phyloP scores from a whole-genome alignment of 2,113 vertebrate genomes.

The Cheirogaleus medius region DNA sequence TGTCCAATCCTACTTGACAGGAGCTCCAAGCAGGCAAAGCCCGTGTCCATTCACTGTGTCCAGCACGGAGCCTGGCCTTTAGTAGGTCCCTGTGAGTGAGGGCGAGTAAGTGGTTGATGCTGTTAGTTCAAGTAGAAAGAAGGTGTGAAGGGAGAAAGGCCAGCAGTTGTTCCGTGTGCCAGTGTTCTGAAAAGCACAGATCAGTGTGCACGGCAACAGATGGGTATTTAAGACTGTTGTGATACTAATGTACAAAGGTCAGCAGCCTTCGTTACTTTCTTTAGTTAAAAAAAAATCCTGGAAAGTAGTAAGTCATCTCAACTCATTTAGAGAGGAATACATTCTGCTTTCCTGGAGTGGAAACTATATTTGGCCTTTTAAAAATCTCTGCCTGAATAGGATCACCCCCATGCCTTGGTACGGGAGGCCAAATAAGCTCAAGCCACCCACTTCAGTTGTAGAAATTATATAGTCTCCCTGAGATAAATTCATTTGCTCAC shows the following conservation, averaged over 20 bases:
- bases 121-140: not conserved
- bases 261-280: not conserved
- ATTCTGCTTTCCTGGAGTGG: not conserved
- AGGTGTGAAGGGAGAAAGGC: not conserved
- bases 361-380: not conserved
- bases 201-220: fast-evolving
- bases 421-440: not conserved
- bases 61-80: fast-evolving
- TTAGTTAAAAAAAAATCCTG: not conserved
- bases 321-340: not conserved
- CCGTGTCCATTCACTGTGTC: not conserved
- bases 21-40: not conserved
- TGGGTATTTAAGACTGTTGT: not conserved
- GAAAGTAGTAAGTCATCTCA: not conserved
- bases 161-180: not conserved
- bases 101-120: not conserved
- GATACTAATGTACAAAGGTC: no score
- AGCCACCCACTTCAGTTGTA: not conserved
- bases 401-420: not conserved
- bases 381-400: not conserved
- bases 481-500: not conserved
- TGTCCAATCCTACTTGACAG: not conserved
- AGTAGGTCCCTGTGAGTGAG: not conserved
- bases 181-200: not conserved
- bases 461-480: not conserved